phyloP scores from a whole-genome alignment of 2,888 invertebrate species.

The Chalcis sispes region DNA sequence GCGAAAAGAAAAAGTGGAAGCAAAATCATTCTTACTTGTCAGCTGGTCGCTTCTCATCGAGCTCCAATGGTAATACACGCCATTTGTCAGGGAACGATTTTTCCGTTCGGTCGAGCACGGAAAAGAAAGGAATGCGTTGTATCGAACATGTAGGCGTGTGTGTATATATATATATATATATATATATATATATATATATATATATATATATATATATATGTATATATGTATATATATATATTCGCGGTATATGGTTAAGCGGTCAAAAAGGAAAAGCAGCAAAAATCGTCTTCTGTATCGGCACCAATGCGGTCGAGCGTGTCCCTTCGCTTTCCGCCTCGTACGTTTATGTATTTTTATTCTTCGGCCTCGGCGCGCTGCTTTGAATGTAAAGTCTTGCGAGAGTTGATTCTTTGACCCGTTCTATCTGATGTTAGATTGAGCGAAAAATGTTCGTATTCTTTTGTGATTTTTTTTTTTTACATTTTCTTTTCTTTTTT shows the following conservation, averaged over 20 bases:
- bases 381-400: conserved; percentile 62
- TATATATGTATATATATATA: too few species aligned
- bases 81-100: conserved; percentile 48
- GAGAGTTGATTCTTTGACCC: conserved; percentile 38
- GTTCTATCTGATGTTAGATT: conserved; percentile 66
- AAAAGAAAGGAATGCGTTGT: not conserved
- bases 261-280: not conserved
- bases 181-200: too few species aligned
- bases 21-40: conserved; percentile 50
- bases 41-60: conserved; percentile 20
- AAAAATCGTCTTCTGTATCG: not conserved
- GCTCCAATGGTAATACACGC: conserved; percentile 34
- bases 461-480: too few species aligned
- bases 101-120: conserved; percentile 23
- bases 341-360: too few species aligned
- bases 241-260: not conserved
- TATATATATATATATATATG: too few species aligned
- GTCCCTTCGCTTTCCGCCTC: not conserved
- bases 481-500: too few species aligned
- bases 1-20: too few species aligned
- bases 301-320: not conserved
- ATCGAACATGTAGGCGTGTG: conserved; percentile 26
- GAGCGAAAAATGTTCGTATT: conserved; percentile 67
- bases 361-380: too few species aligned
- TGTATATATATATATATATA: too few species aligned